Evolutionary conservation across 2,888 invertebrate genomes (phyloP).

Genomic region (Alentia gelatinosa): DNA sequence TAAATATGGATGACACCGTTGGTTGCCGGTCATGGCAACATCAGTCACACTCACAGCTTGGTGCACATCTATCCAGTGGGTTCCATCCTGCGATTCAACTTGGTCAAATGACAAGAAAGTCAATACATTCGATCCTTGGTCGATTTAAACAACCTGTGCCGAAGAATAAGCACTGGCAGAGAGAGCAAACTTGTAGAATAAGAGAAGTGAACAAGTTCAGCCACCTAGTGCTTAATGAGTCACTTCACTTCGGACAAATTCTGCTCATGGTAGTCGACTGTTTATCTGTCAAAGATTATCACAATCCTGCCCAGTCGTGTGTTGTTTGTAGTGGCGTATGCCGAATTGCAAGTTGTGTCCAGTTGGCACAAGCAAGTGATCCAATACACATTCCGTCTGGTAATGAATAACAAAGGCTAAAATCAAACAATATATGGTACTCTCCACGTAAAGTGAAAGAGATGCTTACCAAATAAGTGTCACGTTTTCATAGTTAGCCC

Average conservation of each 20-base stretch:
- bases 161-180: too few species aligned
- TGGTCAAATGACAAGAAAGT: not conserved
- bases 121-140: not conserved
- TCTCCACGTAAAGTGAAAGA: not conserved
- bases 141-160: too few species aligned
- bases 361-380: conserved; percentile 12
- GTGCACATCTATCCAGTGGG: too few species aligned
- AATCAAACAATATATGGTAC: not conserved
- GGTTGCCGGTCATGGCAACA: too few species aligned
- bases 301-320: not conserved
- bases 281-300: not conserved
- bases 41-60: too few species aligned
- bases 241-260: too few species aligned
- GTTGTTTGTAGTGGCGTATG: not conserved
- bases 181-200: too few species aligned
- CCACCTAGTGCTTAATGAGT: too few species aligned
- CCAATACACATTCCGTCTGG: not conserved
- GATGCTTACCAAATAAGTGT: conserved; percentile 6
- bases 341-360: not conserved
- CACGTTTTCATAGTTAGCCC: conserved; percentile 37
- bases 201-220: not conserved
- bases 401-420: not conserved
- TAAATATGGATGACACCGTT: too few species aligned
- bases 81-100: too few species aligned
- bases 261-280: too few species aligned